phyloP scores from a whole-genome alignment of 2,797 vertebrate species.

The Sebastes baramenuke region DNA sequence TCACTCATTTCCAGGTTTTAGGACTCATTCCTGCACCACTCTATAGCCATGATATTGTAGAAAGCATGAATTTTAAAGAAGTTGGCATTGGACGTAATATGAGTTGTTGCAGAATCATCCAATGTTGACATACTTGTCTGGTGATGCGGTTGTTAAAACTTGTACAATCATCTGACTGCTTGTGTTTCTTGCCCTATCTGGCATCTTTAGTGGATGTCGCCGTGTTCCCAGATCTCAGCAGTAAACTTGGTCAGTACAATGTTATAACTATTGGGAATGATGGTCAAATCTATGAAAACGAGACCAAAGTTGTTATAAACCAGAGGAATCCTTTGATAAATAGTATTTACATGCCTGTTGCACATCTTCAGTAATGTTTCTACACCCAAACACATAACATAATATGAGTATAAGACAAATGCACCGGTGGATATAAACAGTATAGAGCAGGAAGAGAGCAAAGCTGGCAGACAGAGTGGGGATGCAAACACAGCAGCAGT shows the following conservation, averaged over 20 bases:
- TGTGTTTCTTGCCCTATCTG: not conserved
- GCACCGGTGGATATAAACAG: not conserved
- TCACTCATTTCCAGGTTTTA: not conserved
- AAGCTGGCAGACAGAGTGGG: not conserved
- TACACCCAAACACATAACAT: not conserved
- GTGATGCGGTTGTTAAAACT: not conserved
- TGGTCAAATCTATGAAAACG: not conserved
- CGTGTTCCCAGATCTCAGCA: not conserved
- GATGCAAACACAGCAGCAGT: conserved; percentile 19
- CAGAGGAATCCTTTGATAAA: not conserved
- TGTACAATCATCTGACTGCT: not conserved
- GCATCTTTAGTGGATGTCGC: not conserved
- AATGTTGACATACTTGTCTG: not conserved
- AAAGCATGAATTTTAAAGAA: not conserved
- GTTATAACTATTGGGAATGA: not conserved
- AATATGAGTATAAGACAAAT: not conserved
- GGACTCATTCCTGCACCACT: not conserved
- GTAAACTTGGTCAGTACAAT: not conserved
- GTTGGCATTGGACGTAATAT: not conserved
- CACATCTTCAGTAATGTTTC: not conserved
- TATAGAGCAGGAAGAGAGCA: not conserved
- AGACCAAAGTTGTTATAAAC: not conserved
- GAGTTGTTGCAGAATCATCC: not conserved
- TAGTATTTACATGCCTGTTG: not conserved
- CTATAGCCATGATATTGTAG: not conserved